Evolutionary conservation across 2,888 invertebrate genomes (phyloP).

Genomic region (Zaprionus bogoriensis): DNA sequence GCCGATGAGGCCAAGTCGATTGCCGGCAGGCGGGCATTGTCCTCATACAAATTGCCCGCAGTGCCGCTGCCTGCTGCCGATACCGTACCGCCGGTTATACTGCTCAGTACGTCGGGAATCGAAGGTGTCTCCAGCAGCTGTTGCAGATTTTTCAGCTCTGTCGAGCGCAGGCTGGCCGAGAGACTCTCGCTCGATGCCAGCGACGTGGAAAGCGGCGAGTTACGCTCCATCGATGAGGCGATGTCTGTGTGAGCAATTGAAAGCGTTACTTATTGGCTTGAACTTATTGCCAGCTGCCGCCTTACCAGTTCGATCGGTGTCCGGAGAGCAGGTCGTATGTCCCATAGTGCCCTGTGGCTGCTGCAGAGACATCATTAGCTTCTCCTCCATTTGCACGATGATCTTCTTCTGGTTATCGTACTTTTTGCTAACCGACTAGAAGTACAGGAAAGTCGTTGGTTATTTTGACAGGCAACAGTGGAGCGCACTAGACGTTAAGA

Average conservation of each 20-base stretch:
- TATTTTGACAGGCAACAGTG: no score
- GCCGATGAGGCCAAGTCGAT: constrained; percentile 79
- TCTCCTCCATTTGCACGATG: constrained; percentile 85
- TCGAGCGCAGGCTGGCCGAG: constrained; percentile 83
- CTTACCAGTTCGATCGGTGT: constrained; percentile 82
- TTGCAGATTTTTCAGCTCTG: constrained; percentile 86
- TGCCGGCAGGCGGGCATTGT: constrained; percentile 61
- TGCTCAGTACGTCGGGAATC: constrained; percentile 58
- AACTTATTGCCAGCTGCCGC: neutral
- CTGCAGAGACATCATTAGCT: constrained; percentile 84
- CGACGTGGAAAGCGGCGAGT: constrained; percentile 86
- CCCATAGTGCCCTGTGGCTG: constrained; percentile 81
- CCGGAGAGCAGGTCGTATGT: constrained; percentile 80
- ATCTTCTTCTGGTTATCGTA: constrained; percentile 85
- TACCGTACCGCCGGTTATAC: constrained; percentile 27
- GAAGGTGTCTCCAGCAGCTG: constrained; percentile 81
- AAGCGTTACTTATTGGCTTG: neutral
- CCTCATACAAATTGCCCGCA: constrained; percentile 54
- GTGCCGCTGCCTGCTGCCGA: neutral
- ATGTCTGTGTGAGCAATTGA: constrained; percentile 79
- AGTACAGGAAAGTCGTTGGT: constrained; percentile 51
- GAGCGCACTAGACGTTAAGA: no score
- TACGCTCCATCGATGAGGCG: constrained; percentile 84
- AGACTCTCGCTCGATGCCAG: constrained; percentile 85
- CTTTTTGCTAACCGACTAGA: constrained; percentile 85